A percentile compares a stretch with the other conserved stretches of the same genome.
Evolutionary conservation across 2,797 vertebrate genomes (phyloP).

Genomic region (Hirundo rustica): DNA sequence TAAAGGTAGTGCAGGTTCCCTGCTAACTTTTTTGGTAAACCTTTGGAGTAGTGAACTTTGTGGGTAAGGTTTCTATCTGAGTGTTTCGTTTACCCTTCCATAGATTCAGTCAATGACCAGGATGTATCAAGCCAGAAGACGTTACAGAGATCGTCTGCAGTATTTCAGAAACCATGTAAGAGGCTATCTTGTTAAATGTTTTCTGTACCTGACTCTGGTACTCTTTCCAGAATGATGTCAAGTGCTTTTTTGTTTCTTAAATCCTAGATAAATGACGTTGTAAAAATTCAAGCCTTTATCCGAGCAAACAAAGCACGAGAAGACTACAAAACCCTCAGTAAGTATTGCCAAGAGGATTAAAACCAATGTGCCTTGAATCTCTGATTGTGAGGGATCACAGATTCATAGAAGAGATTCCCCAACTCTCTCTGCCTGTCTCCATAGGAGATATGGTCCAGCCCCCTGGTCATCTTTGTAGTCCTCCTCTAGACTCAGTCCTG

Average conservation of each 20-base stretch:
- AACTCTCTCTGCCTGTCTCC: not conserved
- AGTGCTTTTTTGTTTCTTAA: not conserved
- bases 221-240: not conserved
- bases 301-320: constrained; percentile 97
- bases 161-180: constrained; percentile 95
- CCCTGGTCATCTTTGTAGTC: not conserved
- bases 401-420: not conserved
- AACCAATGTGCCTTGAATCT: not conserved
- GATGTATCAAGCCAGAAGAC: constrained; percentile 95
- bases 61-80: not conserved
- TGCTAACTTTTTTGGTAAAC: not conserved
- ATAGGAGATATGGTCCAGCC: not conserved
- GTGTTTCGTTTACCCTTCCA: not conserved
- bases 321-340: constrained; percentile 98
- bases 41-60: not conserved
- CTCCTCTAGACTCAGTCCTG: not conserved
- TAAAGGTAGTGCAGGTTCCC: constrained; percentile 83
- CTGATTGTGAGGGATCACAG: not conserved
- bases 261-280: constrained; percentile 88
- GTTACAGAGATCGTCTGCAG: constrained; percentile 89
- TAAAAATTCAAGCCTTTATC: constrained; percentile 98
- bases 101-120: constrained; percentile 94
- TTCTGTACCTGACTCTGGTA: not conserved
- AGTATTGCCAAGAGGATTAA: constrained; percentile 66
- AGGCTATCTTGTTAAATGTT: not conserved